A percentile compares a stretch with the other conserved stretches of the same genome.
phyloP scores from a whole-genome alignment of 2,113 vertebrate genomes.

The Psittacula cyanocephala region DNA sequence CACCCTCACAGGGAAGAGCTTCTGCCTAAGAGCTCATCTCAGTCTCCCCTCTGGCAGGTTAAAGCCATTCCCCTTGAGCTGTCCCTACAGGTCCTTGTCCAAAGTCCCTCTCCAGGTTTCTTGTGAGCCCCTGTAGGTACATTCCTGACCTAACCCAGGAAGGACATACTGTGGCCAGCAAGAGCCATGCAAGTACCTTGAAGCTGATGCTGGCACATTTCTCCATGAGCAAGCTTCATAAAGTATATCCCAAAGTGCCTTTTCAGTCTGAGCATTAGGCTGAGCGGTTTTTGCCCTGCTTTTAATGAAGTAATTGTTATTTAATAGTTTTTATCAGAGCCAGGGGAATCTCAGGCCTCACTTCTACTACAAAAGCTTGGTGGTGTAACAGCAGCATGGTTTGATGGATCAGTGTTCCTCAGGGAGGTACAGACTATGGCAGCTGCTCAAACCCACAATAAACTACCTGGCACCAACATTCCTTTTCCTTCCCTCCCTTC shows the following conservation, averaged over 20 bases:
- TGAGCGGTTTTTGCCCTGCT: background rate
- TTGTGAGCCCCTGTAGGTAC: background rate
- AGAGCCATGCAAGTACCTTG: accelerated
- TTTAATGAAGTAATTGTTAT: background rate
- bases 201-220: background rate
- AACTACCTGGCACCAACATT: background rate
- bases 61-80: background rate
- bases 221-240: background rate
- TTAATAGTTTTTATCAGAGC: background rate
- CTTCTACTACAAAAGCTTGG: background rate
- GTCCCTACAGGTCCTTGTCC: background rate
- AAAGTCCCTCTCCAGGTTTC: background rate
- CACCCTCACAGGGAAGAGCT: too few relatives aligned
- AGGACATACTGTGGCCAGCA: accelerated
- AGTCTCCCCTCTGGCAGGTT: background rate
- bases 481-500: background rate
- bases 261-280: background rate
- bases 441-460: background rate
- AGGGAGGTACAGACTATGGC: background rate
- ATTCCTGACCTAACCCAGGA: background rate
- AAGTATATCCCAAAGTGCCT: background rate
- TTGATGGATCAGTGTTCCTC: background rate
- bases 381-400: background rate
- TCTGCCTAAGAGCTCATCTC: background rate
- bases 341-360: background rate